phyloP scores from a whole-genome alignment of 2,888 invertebrate species.

The Idaea biselata region DNA sequence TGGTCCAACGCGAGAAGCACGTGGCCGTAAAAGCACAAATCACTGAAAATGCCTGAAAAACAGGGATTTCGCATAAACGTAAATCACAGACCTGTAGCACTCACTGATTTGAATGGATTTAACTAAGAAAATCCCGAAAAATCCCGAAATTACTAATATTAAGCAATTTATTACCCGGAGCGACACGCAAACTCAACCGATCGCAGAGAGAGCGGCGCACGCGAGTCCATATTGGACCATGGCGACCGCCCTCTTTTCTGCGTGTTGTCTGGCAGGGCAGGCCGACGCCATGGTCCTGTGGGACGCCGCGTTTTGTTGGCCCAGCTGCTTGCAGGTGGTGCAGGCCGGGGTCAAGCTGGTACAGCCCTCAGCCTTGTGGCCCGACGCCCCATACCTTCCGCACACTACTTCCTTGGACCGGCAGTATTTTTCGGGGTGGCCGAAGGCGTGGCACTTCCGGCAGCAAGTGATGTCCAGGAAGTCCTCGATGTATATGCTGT shows the following conservation, averaged over 20 bases:
- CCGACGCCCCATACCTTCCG: conserved; percentile 24
- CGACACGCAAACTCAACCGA: no score
- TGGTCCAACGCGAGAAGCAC: no score
- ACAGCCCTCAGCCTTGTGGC: conserved; percentile 23
- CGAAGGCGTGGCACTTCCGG: conserved; percentile 34
- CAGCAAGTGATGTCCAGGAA: conserved; percentile 23
- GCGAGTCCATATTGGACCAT: conserved; percentile 20
- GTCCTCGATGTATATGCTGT: conserved; percentile 13
- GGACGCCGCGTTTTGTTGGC: neutral
- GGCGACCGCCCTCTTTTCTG: conserved; percentile 12
- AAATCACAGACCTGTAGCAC: no score
- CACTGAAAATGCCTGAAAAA: no score
- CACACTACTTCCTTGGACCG: conserved; percentile 15
- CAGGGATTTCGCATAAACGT: no score
- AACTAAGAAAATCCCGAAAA: no score
- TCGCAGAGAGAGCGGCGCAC: no score
- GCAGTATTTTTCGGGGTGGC: conserved; percentile 37
- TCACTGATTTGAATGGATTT: no score
- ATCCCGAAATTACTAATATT: no score
- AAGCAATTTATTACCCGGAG: no score
- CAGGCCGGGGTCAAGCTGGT: conserved; percentile 4
- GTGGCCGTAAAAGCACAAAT: no score
- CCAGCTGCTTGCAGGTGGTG: conserved; percentile 31
- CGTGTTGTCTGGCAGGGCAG: conserved; percentile 26
- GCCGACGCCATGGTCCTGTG: conserved; percentile 23